Evolutionary conservation across 2,888 invertebrate genomes (phyloP), one percentile per base, ranked within the genome.

Genomic region (Erannis defoliaria): DNA sequence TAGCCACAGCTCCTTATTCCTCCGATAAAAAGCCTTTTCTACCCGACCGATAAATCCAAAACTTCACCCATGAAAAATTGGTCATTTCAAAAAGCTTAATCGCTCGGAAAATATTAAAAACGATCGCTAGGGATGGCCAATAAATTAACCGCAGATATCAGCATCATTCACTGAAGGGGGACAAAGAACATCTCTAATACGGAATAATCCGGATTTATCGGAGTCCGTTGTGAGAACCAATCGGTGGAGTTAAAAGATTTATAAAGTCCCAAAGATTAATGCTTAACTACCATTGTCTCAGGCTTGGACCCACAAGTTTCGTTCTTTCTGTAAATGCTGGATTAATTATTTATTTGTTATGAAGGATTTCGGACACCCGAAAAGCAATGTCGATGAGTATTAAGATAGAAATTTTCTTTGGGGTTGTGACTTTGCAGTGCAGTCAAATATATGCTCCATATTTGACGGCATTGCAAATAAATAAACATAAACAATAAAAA

Each of bases 171-270:
- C 53, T 45, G 60, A 49, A 62, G 46, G 45, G 38, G 60, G 70
- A 75, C 76, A 79, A 81, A 77, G 80, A 83, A 84, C 81, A 73
- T 76, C 74, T 80, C 70, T 86, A 86, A 88, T 86, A 84, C 82
- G 77, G 81, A 85, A 84, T 89, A 86, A 89, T 86, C 84, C 82
- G 78, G 83, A 86, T 85, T 88, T 85, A 84, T 84, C 71, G 73
- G 71, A 73, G 71, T 69, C 72, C 76, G 66, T 51, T 69, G 68
- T 66, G 70, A 67, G 68, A 71, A 74, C 71, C 79, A 76, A 80
- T 84, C 77, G 78, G 74, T 74, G 75, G 85, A 78, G 81, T 88
- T 86, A 86, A 86, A 85, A 83, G 88, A 85, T 88, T 88, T 84
- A 71, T 76, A 64, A 78, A 84, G 78, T 80, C 77, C 72, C 68